Evolutionary conservation across 2,113 vertebrate species (phyloP).

Genomic region (Sphyrna mokarran): DNA sequence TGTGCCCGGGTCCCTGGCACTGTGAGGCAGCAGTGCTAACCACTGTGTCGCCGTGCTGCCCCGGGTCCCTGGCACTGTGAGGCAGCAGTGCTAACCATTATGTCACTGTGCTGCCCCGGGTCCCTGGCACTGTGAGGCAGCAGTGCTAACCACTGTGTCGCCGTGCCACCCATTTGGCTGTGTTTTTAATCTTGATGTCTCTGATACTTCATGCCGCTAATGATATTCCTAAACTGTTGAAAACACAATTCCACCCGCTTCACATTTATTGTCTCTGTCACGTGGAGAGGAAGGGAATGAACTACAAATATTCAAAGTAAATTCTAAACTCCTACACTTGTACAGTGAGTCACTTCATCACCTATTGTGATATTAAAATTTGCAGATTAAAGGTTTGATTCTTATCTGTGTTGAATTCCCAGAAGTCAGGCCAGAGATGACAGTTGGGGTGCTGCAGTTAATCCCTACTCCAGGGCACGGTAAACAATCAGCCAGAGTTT

Average conservation of each 20-base stretch:
- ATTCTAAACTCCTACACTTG: background rate
- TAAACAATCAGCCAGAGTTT: background rate
- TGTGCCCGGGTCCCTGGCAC: too few relatives aligned
- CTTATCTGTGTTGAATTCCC: background rate
- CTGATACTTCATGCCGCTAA: background rate
- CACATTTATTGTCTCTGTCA: too few relatives aligned
- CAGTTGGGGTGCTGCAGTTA: background rate
- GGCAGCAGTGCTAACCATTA: too few relatives aligned
- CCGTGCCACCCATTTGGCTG: too few relatives aligned
- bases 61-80: too few relatives aligned
- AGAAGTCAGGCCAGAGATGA: background rate
- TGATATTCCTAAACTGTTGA: background rate
- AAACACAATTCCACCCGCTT: background rate
- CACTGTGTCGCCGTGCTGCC: too few relatives aligned
- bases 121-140: too few relatives aligned
- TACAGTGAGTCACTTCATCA: background rate
- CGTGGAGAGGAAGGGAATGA: background rate
- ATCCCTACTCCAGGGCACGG: background rate
- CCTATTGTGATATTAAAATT: background rate
- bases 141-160: too few relatives aligned
- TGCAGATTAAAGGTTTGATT: background rate
- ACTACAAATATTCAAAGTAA: background rate
- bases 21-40: too few relatives aligned
- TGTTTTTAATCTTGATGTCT: too few relatives aligned
- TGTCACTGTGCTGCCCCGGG: too few relatives aligned